phyloP scores from a whole-genome alignment of 1,140 invertebrate genomes.

The Zaprionus lachaisei region DNA sequence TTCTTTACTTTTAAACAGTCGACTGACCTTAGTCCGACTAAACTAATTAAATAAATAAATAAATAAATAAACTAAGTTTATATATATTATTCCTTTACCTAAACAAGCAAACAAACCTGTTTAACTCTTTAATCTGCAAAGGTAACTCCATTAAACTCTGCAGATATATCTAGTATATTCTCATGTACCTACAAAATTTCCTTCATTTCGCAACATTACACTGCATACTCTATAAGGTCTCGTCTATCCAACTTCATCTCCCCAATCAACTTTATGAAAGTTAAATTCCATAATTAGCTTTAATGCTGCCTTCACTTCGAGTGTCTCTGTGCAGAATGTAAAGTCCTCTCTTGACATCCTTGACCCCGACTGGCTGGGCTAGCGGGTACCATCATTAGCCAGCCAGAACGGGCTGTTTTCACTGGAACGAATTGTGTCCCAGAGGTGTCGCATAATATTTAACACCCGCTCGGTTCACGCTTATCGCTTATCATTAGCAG shows the following conservation, averaged over 20 bases:
- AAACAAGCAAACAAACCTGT: too few species aligned
- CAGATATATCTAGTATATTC: background rate
- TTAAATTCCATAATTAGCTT: conserved; percentile 8
- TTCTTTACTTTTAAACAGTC: too few species aligned
- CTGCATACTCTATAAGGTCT: background rate
- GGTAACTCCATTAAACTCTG: background rate
- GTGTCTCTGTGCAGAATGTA: background rate
- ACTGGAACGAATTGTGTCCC: conserved; percentile 43
- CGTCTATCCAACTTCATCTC: background rate
- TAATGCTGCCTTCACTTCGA: background rate
- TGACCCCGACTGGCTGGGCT: background rate
- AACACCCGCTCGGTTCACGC: conserved; percentile 50
- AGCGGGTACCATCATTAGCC: conserved; percentile 1
- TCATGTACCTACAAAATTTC: background rate
- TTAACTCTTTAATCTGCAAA: background rate
- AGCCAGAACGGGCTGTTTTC: background rate
- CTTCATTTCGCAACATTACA: background rate
- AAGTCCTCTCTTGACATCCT: background rate
- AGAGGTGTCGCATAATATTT: conserved; percentile 53
- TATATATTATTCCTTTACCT: too few species aligned
- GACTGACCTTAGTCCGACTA: too few species aligned
- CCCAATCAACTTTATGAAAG: conserved; percentile 4
- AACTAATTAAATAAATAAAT: too few species aligned
- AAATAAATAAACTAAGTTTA: too few species aligned
- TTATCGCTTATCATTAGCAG: conserved; percentile 58